These are phyloP conservation scores for Vireo altiloquus DNA, from an alignment of 2,113 vertebrate species.

Conservation along the genomic window DNA sequence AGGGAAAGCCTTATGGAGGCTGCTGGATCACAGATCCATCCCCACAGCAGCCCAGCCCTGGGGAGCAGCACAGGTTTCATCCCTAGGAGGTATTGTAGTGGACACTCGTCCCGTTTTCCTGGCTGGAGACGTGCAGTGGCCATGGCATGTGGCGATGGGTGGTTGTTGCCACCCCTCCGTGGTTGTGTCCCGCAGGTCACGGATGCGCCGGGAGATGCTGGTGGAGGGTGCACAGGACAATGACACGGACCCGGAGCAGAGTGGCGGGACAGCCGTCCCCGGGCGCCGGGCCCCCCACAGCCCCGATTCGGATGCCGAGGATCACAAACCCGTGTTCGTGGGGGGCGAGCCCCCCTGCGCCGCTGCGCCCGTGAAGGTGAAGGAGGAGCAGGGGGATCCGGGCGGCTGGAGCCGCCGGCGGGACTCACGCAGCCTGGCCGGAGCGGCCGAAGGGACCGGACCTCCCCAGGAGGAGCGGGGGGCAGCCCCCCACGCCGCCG, in stretches of 20 bases:
- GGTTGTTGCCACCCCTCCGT: fast-evolving
- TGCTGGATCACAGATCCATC: not conserved
- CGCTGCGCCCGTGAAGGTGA: conserved; percentile 69
- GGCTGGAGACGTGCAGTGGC: not conserved
- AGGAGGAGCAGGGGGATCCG: conserved; percentile 79
- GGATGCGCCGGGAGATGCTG: conserved; percentile 95
- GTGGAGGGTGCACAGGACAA: conserved; percentile 91
- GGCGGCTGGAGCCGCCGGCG: conserved; percentile 1
- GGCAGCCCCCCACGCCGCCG: not conserved
- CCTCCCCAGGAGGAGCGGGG: conserved; percentile 72
- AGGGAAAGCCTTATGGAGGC: not conserved
- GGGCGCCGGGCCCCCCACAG: conserved; percentile 69
- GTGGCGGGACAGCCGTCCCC: not conserved
- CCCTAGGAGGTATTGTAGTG: not conserved
- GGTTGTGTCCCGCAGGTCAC: conserved; percentile 80
- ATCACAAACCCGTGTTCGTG: conserved; percentile 72
- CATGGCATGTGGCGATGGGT: fast-evolving
- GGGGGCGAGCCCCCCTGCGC: conserved; percentile 47
- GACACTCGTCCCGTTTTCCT: fast-evolving
- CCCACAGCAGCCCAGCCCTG: not conserved
- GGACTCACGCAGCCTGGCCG: conserved; percentile 37
- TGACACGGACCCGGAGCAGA: conserved; percentile 84
- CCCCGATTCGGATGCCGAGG: conserved; percentile 83
- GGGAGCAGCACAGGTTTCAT: not conserved
- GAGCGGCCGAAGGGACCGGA: not conserved